Conservation (phyloP, 2,113 vertebrate genomes). For the Coptodon rendalli region DNA sequence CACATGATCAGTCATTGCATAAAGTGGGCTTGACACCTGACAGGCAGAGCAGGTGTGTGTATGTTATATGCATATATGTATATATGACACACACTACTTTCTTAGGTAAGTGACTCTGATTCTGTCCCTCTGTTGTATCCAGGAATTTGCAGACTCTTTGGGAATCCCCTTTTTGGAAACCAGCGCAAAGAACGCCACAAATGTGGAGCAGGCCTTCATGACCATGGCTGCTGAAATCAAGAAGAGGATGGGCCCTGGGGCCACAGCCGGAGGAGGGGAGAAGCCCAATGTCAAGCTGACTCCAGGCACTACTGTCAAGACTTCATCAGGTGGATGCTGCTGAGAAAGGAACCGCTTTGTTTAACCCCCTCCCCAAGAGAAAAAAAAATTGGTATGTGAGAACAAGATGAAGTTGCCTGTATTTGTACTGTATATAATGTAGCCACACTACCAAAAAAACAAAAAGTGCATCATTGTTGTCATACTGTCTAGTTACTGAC, state of each 20-base stretch:
- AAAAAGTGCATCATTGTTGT: slow-evolving; percentile 36
- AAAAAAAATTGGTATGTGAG: slow-evolving; percentile 42
- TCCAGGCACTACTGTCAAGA: slow-evolving; percentile 96
- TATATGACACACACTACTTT: not conserved
- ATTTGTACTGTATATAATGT: slow-evolving; percentile 92
- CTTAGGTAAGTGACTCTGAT: not conserved
- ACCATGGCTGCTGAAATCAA: slow-evolving; percentile 99
- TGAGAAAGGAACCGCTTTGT: slow-evolving; percentile 44
- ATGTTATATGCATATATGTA: not conserved
- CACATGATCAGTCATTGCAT: not conserved
- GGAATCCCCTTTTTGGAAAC: slow-evolving; percentile 99
- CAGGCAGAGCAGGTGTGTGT: not conserved
- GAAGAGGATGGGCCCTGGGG: slow-evolving; percentile 97
- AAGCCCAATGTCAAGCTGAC: slow-evolving; percentile 93
- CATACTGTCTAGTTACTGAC: slow-evolving; percentile 33
- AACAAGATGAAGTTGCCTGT: slow-evolving; percentile 80
- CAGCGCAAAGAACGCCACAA: slow-evolving; percentile 98
- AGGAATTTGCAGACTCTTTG: slow-evolving; percentile 99
- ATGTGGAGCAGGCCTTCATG: slow-evolving; percentile 99
- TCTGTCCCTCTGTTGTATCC: not conserved
- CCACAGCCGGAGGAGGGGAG: slow-evolving; percentile 88
- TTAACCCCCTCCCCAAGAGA: not conserved
- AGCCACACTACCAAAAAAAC: slow-evolving; percentile 90
- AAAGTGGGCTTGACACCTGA: not conserved
- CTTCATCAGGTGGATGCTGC: slow-evolving; percentile 93